A percentile compares a stretch with the other conserved stretches of the same genome.
phyloP scores from a whole-genome alignment of 2,888 invertebrate species.

The Ochropleura plecta region DNA sequence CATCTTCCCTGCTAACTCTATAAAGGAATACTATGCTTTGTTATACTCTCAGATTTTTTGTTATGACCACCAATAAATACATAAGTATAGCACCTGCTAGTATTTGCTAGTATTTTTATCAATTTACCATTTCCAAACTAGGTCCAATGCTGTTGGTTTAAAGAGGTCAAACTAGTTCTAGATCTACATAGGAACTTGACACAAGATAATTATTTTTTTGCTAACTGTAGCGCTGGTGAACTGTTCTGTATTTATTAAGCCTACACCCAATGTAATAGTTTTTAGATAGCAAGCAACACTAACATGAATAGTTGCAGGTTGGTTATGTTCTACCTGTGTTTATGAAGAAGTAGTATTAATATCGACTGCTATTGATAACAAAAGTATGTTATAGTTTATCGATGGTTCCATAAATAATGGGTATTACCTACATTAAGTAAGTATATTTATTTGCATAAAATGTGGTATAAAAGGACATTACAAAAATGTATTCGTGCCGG shows the following conservation, averaged over 20 bases:
- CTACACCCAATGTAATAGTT: slow-evolving; percentile 12
- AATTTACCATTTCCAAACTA: not conserved
- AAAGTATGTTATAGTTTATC: not conserved
- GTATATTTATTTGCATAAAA: no score
- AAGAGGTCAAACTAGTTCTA: not conserved
- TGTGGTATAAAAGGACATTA: no score
- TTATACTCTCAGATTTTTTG: not conserved
- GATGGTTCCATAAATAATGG: not conserved
- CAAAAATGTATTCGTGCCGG: no score
- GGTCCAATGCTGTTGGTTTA: not conserved
- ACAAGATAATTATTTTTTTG: not conserved
- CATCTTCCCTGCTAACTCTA: not conserved
- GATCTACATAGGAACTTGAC: not conserved
- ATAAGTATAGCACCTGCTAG: not conserved
- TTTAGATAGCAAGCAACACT: slow-evolving; percentile 15
- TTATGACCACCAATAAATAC: not conserved
- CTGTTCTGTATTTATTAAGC: slow-evolving; percentile 36
- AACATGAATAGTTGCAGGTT: not conserved
- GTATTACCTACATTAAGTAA: no score
- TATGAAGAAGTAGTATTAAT: not conserved
- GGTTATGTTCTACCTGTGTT: not conserved
- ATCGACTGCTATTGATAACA: not conserved
- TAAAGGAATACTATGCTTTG: not conserved
- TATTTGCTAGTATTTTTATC: slow-evolving; percentile 31
- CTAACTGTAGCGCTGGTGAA: slow-evolving; percentile 22